Base-by-base conservation (phyloP, 2,797 vertebrate species). In the Parotocinclus haroldoi region DNA sequence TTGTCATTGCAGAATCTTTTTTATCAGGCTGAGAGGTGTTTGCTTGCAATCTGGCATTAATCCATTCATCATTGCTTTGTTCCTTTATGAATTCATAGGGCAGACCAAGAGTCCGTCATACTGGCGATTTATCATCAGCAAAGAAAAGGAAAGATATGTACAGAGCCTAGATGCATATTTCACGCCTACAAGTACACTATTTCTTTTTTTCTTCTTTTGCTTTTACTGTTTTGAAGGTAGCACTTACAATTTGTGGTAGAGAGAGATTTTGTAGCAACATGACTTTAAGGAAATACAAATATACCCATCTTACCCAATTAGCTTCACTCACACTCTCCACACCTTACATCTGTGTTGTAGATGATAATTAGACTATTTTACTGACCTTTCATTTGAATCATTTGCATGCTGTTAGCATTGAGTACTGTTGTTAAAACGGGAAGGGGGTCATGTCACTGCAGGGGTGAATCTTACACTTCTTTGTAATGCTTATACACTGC, bases 1-100 rank as follows among this genome's bases (percentile, higher is more conserved):
- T 92, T 92, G 89, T 92, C 92, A 91, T 87, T 91, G 88, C 87
- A 83, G 86, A 84, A 90, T 92, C 89, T 90, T 92, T 90, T 91
- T 93, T 87, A 90, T 91, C 86, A 85, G 82, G 89, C 85, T 73
- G 87, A 91, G 84, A 88, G 83, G 81, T 85, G 80, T 89, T 92
- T 89, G 85, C 85, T 85, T 89, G 88, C 85, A 75, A 78, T 86
- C 83, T 91, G 83, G 82, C 87, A 86, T 88, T 90, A 90, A 89
- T 92, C 84, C 87, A 93, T 92, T 93, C 90, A 91, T 93, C 87
- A 83, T 89, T 85, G 87, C 81, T 90, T 90, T 92, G 87, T 92
- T 88, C 86, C 85, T 91, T 87, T 82, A 92, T 90, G 88, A 93
- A 94, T 89, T 90, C 87, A 76, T 82, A 90, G 90, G 84, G 86